phyloP scores from a whole-genome alignment of 92 coral and sea anemone species.

The Isaurus tuberculatus region DNA sequence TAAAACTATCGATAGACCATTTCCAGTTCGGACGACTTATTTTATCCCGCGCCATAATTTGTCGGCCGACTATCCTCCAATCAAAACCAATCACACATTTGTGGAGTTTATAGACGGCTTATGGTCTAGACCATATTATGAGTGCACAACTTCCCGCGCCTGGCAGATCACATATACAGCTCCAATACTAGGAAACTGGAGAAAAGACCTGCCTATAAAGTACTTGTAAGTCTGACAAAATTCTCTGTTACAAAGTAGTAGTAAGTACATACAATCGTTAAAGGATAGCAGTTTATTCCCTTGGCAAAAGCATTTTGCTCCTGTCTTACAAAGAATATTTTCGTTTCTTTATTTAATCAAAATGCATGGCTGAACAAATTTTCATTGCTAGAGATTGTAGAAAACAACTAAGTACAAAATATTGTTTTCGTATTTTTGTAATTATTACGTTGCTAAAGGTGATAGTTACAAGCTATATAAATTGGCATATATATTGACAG shows the following conservation, averaged over 20 bases:
- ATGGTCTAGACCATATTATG: constrained; percentile 88
- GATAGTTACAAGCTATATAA: too few relatives aligned
- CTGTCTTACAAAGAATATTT: too few relatives aligned
- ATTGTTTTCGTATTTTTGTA: too few relatives aligned
- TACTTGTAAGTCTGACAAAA: constrained; percentile 72
- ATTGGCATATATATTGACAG: too few relatives aligned
- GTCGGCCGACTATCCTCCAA: constrained; percentile 50
- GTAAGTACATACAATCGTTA: too few relatives aligned
- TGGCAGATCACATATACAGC: constrained; percentile 80
- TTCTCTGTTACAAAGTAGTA: neutral
- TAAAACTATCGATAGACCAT: constrained; percentile 62
- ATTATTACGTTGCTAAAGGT: too few relatives aligned
- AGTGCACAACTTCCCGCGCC: constrained; percentile 78
- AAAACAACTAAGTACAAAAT: too few relatives aligned
- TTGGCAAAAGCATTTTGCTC: too few relatives aligned
- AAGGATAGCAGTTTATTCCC: too few relatives aligned
- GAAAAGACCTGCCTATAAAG: constrained; percentile 48
- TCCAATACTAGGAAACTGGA: constrained; percentile 86
- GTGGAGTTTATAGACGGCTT: constrained; percentile 82
- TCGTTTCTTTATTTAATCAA: too few relatives aligned
- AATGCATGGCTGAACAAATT: too few relatives aligned
- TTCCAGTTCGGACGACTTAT: constrained; percentile 76
- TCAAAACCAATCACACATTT: constrained; percentile 64
- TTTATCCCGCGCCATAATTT: constrained; percentile 57
- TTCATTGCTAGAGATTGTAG: too few relatives aligned